A percentile compares a stretch with the other conserved stretches of the same genome.
phyloP scores from a whole-genome alignment of 1,140 invertebrate species.

The Chironomus tepperi region DNA sequence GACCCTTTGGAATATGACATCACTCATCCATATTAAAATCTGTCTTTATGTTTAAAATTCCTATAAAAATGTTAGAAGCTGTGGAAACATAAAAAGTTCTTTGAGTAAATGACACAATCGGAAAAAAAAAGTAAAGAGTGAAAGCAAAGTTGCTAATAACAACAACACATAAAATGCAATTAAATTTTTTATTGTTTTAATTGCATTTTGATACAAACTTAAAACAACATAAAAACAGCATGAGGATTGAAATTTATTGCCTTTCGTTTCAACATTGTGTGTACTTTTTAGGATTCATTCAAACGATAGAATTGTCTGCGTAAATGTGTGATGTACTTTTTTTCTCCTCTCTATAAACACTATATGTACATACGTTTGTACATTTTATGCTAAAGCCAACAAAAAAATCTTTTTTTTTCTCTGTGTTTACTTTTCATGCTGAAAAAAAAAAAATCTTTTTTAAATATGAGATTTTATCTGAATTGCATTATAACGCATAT shows the following conservation, averaged over 20 bases:
- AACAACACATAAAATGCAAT: background rate
- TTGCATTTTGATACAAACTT: slow-evolving; percentile 13
- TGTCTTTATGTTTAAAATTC: too few relatives aligned
- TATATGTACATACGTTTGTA: too few relatives aligned
- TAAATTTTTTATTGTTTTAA: background rate
- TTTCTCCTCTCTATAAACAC: too few relatives aligned
- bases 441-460: background rate
- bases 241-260: background rate
- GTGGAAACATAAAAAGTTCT: too few relatives aligned
- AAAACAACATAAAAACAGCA: background rate
- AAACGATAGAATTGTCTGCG: background rate
- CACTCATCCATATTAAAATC: too few relatives aligned
- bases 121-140: background rate
- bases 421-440: slow-evolving; percentile 6
- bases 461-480: slow-evolving; percentile 22
- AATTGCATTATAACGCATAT: background rate
- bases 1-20: too few relatives aligned
- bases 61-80: too few relatives aligned
- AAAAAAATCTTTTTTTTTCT: background rate
- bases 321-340: background rate
- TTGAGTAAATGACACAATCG: background rate
- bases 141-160: background rate
- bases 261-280: slow-evolving; percentile 6
- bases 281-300: background rate
- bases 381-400: background rate